phyloP scores from a whole-genome alignment of 2,797 vertebrate species.

The Brotula barbata region DNA sequence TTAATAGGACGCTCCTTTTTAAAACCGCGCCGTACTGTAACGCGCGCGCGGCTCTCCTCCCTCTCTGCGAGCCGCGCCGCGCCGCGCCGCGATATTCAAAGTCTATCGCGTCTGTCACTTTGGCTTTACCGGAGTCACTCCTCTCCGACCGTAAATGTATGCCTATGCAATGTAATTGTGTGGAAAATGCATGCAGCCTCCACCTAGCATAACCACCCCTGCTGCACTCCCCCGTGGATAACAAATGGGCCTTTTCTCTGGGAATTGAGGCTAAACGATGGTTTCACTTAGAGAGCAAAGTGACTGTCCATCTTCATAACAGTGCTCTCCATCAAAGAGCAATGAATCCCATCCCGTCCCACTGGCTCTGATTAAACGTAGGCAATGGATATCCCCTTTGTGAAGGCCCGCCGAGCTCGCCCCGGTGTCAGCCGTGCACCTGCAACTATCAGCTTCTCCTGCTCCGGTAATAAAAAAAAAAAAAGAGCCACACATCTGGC shows the following conservation, averaged over 20 bases:
- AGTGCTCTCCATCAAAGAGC: constrained; percentile 89
- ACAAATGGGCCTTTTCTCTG: constrained; percentile 84
- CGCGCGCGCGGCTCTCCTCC: too few species aligned
- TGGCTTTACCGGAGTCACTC: constrained; percentile 56
- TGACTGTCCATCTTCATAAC: constrained; percentile 88
- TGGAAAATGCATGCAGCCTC: constrained; percentile 80
- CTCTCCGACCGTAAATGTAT: constrained; percentile 68
- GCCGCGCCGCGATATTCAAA: constrained; percentile 49
- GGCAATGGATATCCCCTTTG: constrained; percentile 81
- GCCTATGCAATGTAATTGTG: constrained; percentile 76
- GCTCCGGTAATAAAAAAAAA: constrained; percentile 78
- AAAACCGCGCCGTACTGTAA: constrained; percentile 50
- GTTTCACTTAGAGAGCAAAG: constrained; percentile 87
- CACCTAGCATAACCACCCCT: constrained; percentile 77
- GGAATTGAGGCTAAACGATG: constrained; percentile 86
- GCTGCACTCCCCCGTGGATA: constrained; percentile 80
- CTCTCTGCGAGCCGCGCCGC: too few species aligned
- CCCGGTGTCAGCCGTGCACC: constrained; percentile 83
- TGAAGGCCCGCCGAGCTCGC: constrained; percentile 69
- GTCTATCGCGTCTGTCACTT: constrained; percentile 52
- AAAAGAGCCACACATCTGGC: constrained; percentile 81
- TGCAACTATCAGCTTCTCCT: constrained; percentile 84
- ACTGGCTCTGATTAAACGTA: constrained; percentile 93
- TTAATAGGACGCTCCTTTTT: constrained; percentile 49
- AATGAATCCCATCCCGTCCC: constrained; percentile 91